These are phyloP conservation scores for Drosophila hamatofila DNA, from an alignment of 2,888 invertebrate genomes.

Conservation along the genomic window DNA sequence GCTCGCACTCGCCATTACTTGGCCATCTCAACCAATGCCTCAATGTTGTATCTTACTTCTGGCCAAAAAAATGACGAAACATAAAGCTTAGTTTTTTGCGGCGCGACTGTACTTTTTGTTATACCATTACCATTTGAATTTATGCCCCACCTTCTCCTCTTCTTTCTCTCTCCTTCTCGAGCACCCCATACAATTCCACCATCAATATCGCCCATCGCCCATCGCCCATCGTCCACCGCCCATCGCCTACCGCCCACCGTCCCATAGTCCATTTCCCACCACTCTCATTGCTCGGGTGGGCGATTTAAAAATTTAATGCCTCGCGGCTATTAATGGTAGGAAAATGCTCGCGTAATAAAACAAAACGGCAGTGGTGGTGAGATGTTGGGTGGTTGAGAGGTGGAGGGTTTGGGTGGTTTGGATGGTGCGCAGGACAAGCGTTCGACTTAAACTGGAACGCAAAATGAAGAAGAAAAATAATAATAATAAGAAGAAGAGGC, in stretches of 20 bases:
- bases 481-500: conserved; percentile 26
- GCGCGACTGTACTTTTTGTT: conserved; percentile 61
- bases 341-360: conserved; percentile 81
- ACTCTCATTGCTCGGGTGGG: conserved; percentile 37
- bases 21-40: not conserved
- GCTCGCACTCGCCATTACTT: not conserved
- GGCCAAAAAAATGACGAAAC: conserved; percentile 23
- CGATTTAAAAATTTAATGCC: conserved; percentile 82
- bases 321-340: conserved; percentile 80
- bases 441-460: conserved; percentile 14
- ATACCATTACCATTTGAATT: conserved; percentile 53
- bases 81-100: conserved; percentile 58
- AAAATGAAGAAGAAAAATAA: conserved; percentile 34
- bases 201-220: conserved; percentile 26
- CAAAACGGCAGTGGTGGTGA: conserved; percentile 58
- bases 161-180: not conserved
- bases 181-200: conserved; percentile 6
- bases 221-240: conserved; percentile 6
- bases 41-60: not conserved
- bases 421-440: conserved; percentile 11
- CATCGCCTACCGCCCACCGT: conserved; percentile 1
- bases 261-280: conserved; percentile 18
- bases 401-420: conserved; percentile 26
- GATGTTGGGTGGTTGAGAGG: conserved; percentile 7
- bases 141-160: not conserved